Evolutionary conservation across 2,888 invertebrate genomes (phyloP).

Genomic region (Ceraclea dissimilis): DNA sequence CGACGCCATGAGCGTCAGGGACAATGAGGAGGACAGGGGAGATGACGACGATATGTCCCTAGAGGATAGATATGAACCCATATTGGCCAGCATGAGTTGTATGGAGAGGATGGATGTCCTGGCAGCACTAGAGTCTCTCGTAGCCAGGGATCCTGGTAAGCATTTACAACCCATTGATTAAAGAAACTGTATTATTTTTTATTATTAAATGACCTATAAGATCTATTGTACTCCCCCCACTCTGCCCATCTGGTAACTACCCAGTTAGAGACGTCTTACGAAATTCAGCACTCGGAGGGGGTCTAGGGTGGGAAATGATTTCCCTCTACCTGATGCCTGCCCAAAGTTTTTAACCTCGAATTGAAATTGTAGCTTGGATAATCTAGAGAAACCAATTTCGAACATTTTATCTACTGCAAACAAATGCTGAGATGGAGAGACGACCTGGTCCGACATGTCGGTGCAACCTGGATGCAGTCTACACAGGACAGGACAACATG

Average conservation of each 20-base stretch:
- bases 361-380: neutral
- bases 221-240: too few species aligned
- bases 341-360: neutral
- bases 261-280: too few species aligned
- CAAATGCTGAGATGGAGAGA: too few species aligned
- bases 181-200: neutral
- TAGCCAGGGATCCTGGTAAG: conserved; percentile 79
- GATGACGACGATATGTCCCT: conserved; percentile 44
- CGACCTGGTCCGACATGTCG: too few species aligned
- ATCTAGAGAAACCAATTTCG: too few species aligned
- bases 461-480: too few species aligned
- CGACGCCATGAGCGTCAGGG: conserved; percentile 24
- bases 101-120: conserved; percentile 77
- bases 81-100: conserved; percentile 73
- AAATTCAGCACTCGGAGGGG: too few species aligned
- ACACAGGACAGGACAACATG: too few species aligned
- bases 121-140: conserved; percentile 68
- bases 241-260: too few species aligned
- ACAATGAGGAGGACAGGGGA: conserved; percentile 31
- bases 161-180: neutral
- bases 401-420: too few species aligned
- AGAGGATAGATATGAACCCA: conserved; percentile 63
- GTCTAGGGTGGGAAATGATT: too few species aligned
- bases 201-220: neutral
- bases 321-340: too few species aligned